Percentiles rank a stretch among this genome's conserved stretches.
Conservation (phyloP, 2,797 vertebrate genomes). For the Pangasius djambal region DNA sequence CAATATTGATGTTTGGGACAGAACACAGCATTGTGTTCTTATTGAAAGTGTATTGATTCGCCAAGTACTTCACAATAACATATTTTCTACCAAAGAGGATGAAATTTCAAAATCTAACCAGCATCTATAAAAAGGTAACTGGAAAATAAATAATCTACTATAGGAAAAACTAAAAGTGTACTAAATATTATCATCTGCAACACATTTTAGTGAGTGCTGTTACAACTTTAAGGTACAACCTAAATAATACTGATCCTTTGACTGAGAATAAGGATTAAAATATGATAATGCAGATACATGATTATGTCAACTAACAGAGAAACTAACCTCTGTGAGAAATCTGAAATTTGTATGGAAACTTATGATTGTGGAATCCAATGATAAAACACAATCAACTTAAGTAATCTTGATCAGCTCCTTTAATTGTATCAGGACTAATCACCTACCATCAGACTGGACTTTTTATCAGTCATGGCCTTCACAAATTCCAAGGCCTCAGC, state of each 20-base stretch:
- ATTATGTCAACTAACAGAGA: background rate
- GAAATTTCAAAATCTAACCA: background rate
- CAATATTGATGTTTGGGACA: background rate
- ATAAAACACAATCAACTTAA: background rate
- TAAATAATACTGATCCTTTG: background rate
- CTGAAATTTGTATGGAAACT: background rate
- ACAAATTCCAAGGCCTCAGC: slow-evolving; percentile 86
- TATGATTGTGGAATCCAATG: background rate
- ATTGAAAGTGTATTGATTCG: background rate
- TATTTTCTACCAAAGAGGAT: background rate
- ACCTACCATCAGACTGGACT: slow-evolving; percentile 73
- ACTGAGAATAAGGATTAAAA: background rate
- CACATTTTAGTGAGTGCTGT: background rate
- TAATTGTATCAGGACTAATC: slow-evolving; percentile 58
- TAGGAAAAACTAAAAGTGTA: background rate
- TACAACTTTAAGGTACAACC: background rate
- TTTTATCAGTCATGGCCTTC: slow-evolving; percentile 82
- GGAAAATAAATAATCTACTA: background rate
- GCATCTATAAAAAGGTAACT: background rate
- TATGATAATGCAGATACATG: background rate
- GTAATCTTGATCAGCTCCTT: background rate
- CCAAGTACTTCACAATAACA: background rate
- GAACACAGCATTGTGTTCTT: background rate
- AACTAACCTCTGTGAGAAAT: background rate
- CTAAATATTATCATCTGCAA: background rate